Evolutionary conservation across 1,140 invertebrate species (phyloP).

Genomic region (Brachionus rotundiformis): DNA sequence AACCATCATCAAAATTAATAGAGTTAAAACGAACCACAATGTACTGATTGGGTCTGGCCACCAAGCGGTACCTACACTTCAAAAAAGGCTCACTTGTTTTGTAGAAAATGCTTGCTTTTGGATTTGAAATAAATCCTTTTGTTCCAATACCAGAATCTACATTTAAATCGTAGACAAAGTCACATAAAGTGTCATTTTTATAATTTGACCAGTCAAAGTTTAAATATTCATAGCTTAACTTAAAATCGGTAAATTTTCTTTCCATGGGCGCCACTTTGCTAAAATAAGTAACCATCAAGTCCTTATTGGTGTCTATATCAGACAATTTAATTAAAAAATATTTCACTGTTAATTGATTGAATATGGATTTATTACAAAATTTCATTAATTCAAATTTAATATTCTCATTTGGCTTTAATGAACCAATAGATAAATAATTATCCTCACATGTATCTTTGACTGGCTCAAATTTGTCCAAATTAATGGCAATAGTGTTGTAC

Average conservation of each 20-base stretch:
- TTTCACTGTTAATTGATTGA: background rate
- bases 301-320: background rate
- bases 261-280: background rate
- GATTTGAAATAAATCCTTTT: slow-evolving; percentile 10
- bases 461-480: slow-evolving; percentile 25
- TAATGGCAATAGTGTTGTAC: slow-evolving; percentile 41
- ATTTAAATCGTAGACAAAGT: slow-evolving; percentile 47
- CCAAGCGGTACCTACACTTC: slow-evolving; percentile 9
- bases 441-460: background rate
- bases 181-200: slow-evolving; percentile 18
- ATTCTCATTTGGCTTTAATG: background rate
- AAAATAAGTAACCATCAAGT: slow-evolving; percentile 29
- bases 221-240: slow-evolving; percentile 19
- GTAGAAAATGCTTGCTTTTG: slow-evolving; percentile 48
- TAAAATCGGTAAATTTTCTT: slow-evolving; percentile 19
- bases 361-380: slow-evolving; percentile 1
- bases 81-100: slow-evolving; percentile 18
- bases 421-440: slow-evolving; percentile 21
- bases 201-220: slow-evolving; percentile 45
- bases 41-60: slow-evolving; percentile 17
- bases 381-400: background rate
- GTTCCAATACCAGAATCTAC: background rate
- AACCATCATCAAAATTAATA: background rate
- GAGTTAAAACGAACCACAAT: background rate
- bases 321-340: slow-evolving; percentile 27